Evolutionary conservation across 2,888 invertebrate species (phyloP).

Genomic region (Ptilodon capucinus): DNA sequence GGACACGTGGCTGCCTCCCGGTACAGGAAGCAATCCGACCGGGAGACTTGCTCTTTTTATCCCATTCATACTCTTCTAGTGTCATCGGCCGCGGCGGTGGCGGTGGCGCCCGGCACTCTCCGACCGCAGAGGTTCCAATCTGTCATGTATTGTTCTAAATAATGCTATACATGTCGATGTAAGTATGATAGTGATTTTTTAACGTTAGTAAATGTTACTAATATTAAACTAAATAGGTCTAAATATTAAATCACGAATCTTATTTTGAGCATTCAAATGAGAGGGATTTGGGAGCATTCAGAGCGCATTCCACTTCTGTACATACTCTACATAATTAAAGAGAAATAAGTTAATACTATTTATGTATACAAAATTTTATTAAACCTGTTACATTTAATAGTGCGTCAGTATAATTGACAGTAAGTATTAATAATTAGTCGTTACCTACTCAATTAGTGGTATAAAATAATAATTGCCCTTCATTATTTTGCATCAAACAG

Average conservation of each 20-base stretch:
- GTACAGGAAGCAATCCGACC: slow-evolving; percentile 62
- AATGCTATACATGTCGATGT: not conserved
- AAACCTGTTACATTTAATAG: no score
- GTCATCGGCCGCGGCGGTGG: slow-evolving; percentile 49
- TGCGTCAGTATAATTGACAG: not conserved
- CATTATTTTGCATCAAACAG: slow-evolving; percentile 9
- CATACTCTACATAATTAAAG: no score
- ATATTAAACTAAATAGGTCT: no score
- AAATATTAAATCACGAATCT: no score
- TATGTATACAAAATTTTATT: no score
- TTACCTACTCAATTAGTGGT: not conserved
- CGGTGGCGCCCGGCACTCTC: slow-evolving; percentile 30
- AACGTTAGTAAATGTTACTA: no score
- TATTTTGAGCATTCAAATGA: no score
- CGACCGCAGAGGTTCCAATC: slow-evolving; percentile 31
- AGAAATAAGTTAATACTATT: no score
- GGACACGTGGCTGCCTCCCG: slow-evolving; percentile 33
- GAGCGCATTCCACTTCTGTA: no score
- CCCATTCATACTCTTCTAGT: slow-evolving; percentile 54
- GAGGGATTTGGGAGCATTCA: no score
- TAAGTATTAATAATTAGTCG: not conserved
- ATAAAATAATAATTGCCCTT: not conserved
- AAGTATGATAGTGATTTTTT: no score
- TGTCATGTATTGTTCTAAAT: slow-evolving; percentile 33
- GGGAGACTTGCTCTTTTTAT: slow-evolving; percentile 53